Evolutionary conservation across 2,113 vertebrate genomes (phyloP).

Genomic region (Caranx melampygus): DNA sequence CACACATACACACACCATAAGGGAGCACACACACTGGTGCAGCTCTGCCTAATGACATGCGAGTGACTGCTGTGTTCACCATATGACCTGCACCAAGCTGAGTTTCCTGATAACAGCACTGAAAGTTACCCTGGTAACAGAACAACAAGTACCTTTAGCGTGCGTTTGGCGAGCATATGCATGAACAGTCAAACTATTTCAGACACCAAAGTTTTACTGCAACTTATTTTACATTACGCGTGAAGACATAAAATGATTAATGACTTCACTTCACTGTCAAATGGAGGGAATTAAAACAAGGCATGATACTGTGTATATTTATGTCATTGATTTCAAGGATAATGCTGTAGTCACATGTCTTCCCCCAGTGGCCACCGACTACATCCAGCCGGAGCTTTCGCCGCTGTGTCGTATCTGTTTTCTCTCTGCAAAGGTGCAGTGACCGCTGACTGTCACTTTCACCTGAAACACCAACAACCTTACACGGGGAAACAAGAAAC

Average conservation of each 20-base stretch:
- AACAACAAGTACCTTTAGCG: background rate
- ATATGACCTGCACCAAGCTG: constrained; percentile 64
- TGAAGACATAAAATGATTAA: background rate
- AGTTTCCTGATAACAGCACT: constrained; percentile 41
- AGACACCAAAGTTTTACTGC: background rate
- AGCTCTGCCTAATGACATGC: constrained; percentile 73
- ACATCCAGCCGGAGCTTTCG: constrained; percentile 5
- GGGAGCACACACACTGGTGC: constrained; percentile 32
- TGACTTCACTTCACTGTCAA: background rate
- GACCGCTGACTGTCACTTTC: background rate
- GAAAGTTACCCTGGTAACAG: constrained; percentile 3
- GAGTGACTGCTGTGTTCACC: constrained; percentile 70
- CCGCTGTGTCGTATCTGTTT: background rate
- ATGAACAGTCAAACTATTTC: background rate
- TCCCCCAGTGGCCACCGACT: constrained; percentile 17
- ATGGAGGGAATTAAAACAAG: background rate
- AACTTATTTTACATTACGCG: background rate
- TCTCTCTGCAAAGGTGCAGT: constrained; percentile 1
- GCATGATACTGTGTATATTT: background rate
- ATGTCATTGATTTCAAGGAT: constrained; percentile 30
- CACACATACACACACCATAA: constrained; percentile 18
- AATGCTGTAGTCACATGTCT: constrained; percentile 45
- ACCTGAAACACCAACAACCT: background rate
- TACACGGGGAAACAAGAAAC: background rate
- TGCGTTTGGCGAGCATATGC: background rate